Evolutionary conservation across 2,113 vertebrate genomes (phyloP), one percentile per base, ranked within the genome.

Genomic region (Pristiophorus japonicus): DNA sequence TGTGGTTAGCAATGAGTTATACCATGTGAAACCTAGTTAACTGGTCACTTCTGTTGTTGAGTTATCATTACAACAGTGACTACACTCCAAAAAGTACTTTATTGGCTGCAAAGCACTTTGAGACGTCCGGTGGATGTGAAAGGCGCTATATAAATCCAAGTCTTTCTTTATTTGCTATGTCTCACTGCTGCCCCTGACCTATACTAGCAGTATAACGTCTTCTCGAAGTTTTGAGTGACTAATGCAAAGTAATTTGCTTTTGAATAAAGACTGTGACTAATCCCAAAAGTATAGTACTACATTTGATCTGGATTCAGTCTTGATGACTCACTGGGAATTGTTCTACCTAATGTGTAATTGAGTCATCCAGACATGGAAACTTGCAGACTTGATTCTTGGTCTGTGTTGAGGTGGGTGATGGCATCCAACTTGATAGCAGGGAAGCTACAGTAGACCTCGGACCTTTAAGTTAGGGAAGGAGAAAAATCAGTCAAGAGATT

Each of bases 281-380:
- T 63, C 63, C 16, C 12, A 38, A 20, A 63, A n/a, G 87, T 63
- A 59, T 4, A 59, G 24, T 30, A 59, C 12, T 30, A 63, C 14
- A 7, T 20, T n/a, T 91, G 88, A 91, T 63, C 16, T 63, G 88
- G 59, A n/a, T 65, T 90, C 62, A 62, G n/a, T 38, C 20, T n/a
- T 38, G 34, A 38, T 92, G 88, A 38, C 55, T 22, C 59, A 63
- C 55, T 63, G 59, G 62, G 55, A 92, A 38, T 14, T 2, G 11
- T 18, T 20, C 62, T 38, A 92, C n/a, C 88, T 63, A 62, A 38
- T 10, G 30, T 5, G 34, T n/a, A 91, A n/a, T 62, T 91, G 14
- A 92, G 7, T 92, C 62, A 92, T 65, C 62, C 88, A 92, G 59
- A 81, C 42, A 81, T 42, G 88, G 62, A 92, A 92, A 92, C 20